Percentiles rank a stretch among this genome's conserved stretches.
Evolutionary conservation across 2,113 vertebrate species (phyloP).

Genomic region (Pseudopodoces humilis): DNA sequence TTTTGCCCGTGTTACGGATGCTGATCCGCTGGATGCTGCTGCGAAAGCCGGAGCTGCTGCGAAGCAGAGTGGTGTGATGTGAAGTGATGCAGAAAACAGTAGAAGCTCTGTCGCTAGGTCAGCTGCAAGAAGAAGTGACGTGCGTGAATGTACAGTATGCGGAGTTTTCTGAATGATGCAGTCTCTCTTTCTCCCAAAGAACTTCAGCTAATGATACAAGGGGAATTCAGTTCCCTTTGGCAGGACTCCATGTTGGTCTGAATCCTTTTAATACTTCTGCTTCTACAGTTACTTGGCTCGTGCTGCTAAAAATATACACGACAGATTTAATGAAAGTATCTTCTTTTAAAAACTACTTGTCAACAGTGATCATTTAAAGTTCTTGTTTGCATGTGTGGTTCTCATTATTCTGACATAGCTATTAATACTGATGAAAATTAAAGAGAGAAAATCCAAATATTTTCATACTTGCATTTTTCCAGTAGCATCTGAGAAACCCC

Average conservation of each 20-base stretch:
- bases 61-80: constrained; percentile 30
- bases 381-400: constrained; percentile 11
- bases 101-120: constrained; percentile 71
- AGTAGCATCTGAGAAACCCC: background rate
- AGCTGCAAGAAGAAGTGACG: constrained; percentile 75
- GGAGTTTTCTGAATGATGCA: constrained; percentile 74
- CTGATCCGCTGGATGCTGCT: background rate
- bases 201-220: constrained; percentile 73
- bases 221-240: constrained; percentile 78
- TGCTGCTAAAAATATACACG: constrained; percentile 52
- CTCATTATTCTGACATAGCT: constrained; percentile 6
- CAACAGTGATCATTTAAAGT: constrained; percentile 15
- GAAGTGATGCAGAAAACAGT: constrained; percentile 72
- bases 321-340: constrained; percentile 33
- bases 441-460: constrained; percentile 47
- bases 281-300: constrained; percentile 62
- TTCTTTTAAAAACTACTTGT: constrained; percentile 31
- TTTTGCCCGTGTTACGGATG: background rate
- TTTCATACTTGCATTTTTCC: constrained; percentile 1
- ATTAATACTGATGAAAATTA: constrained; percentile 65
- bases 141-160: constrained; percentile 73
- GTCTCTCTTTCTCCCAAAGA: constrained; percentile 66
- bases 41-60: constrained; percentile 7
- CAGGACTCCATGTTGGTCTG: constrained; percentile 70
- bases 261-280: constrained; percentile 69